Conservation (phyloP, 2,797 vertebrate genomes). For the Oreochromis mossambicus region DNA sequence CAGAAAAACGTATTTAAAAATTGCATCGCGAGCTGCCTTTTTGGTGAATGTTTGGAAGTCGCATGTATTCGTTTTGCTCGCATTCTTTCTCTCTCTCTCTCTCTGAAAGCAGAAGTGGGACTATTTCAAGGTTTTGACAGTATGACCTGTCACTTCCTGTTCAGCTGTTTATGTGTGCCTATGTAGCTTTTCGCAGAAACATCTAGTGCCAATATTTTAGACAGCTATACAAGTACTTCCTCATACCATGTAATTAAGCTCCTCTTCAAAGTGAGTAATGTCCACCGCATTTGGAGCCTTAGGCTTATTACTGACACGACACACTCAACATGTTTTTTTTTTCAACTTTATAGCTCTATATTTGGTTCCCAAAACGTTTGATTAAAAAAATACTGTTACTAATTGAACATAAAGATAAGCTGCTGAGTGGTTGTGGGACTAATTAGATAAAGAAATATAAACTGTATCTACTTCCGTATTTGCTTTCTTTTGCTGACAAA, state of each 20-base stretch:
- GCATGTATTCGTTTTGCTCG: background rate
- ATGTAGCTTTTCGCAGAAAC: conserved; percentile 60
- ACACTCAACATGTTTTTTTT: background rate
- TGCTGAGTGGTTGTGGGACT: background rate
- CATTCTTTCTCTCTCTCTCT: background rate
- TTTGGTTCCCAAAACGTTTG: background rate
- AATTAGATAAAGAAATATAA: background rate
- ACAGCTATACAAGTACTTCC: conserved; percentile 30
- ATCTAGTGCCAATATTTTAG: conserved; percentile 42
- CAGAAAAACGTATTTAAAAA: background rate
- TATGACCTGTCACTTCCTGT: conserved; percentile 77
- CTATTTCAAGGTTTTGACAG: conserved; percentile 60
- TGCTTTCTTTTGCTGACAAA: accelerated
- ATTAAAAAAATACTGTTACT: background rate
- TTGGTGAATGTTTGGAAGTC: background rate
- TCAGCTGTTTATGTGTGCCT: conserved; percentile 67
- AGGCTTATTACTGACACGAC: background rate
- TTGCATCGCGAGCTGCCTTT: background rate
- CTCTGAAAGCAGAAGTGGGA: conserved; percentile 64
- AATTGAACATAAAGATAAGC: accelerated
- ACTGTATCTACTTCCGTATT: background rate
- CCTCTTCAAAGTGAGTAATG: background rate
- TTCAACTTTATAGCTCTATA: background rate
- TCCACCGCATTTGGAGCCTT: background rate
- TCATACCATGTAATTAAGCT: background rate